These are phyloP conservation scores for Bursaphelenchus okinawaensis DNA, from an alignment of 2,888 invertebrate species.

Conservation along the genomic window DNA sequence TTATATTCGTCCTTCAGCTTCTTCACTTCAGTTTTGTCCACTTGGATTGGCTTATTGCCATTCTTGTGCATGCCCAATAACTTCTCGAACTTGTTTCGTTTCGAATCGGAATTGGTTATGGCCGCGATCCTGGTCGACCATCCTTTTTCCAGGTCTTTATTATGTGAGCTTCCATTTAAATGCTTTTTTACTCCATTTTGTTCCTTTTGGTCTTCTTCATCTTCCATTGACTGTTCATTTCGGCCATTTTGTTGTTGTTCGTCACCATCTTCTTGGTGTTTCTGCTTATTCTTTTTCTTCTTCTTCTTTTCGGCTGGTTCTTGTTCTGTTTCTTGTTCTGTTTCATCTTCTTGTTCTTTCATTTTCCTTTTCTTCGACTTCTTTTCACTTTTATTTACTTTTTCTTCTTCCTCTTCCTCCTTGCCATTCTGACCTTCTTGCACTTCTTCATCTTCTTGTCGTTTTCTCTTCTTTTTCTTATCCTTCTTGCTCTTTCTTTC, in stretches of 20 bases:
- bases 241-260: neutral
- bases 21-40: neutral
- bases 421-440: neutral
- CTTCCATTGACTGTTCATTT: neutral
- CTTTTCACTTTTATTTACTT: neutral
- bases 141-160: neutral
- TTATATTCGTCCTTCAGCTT: neutral
- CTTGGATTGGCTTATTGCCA: neutral
- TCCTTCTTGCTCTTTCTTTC: neutral
- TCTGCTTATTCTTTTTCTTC: conserved; percentile 5
- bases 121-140: neutral
- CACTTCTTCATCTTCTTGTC: neutral
- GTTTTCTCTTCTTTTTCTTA: neutral
- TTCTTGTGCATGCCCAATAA: neutral
- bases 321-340: neutral
- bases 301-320: conserved; percentile 1
- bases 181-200: conserved; percentile 1
- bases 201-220: neutral
- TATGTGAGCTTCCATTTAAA: too few relatives aligned
- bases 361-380: neutral
- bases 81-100: neutral
- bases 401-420: neutral
- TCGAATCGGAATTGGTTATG: neutral
- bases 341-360: neutral
- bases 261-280: neutral